Evolutionary conservation across 2,113 vertebrate genomes (phyloP), one percentile per base, ranked within the genome.

Genomic region (Trochalopteron elliotii): DNA sequence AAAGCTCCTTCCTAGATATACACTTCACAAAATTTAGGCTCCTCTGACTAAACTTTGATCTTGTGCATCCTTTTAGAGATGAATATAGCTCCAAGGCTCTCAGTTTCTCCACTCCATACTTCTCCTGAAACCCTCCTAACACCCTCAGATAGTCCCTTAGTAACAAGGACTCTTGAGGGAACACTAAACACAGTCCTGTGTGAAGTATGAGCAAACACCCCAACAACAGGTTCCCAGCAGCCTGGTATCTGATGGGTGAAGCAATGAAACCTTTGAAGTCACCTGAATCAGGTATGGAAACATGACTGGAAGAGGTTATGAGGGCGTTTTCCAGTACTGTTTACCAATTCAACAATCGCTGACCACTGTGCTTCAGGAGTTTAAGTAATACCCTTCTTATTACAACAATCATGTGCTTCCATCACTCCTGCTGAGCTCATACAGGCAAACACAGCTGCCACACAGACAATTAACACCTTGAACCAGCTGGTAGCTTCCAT

Each of bases 401-500:
- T 85, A 64, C 30, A 49, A 39, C 31, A 89, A 33, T 84, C 59
- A 37, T 1, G 6, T 44, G 49, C 77, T 83, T 69, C 79, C 33
- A 6, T 40, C 61, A n/a, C 21, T 71, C 61, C 87, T 52, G 55
- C 45, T 1, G 15, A 50, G 33, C 7, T 75, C 44, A 78, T 2
- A 67, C 40, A 67, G 0, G 0, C 30, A 75, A 87, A 75, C 31
- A 60, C 52, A 79, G 60, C n/a, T 53, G 65, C 57, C 78, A 64
- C 40, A 8, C 20, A 76, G 6, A 82, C 42, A 90, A 84, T 72
- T 82, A 93, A 55, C 55, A 50, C 65, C 92, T 63, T 49, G 59
- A 72, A 72, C 47, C 85, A 93, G 94, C n/a, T 72, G 89, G 68
- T 12, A 75, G 53, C 77, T 95, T 79, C 78, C 50, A 31, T 21